Evolutionary conservation across 2,113 vertebrate species (phyloP), one percentile per base, ranked within the genome.

Genomic region (Gavialis gangeticus): DNA sequence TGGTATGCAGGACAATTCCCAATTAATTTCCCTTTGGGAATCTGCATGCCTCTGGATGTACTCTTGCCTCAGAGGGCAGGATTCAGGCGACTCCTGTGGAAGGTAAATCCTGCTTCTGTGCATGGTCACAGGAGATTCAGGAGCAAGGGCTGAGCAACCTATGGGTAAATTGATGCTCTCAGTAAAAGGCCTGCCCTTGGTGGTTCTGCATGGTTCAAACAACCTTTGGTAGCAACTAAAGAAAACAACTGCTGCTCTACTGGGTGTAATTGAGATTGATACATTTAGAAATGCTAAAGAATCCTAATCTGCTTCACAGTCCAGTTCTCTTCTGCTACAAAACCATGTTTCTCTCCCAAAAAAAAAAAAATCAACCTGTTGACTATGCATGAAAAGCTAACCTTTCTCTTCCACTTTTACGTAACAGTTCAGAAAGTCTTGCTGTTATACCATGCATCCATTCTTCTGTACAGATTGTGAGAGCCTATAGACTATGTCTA

Each of bases 141-240:
- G 7, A 10, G 79, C 10, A 17, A 0, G 55, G 25, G 10, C 16
- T 81, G 34, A 66, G 59, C 30, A 16, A 10, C 0, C 0, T 25
- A 15, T 11, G 24, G 16, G 28, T 60, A 25, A 80, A 37, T 12
- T 59, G 83, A 60, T 16, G 12, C n/a, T 54, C 28, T 60, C 37
- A 55, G 60, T 4, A 79, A 90, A 94, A 81, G 3, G 5, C 69
- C 62, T 24, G 46, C 56, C 59, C 3, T 7, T 77, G 30, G 46
- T 66, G 91, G 46, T 46, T 3, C 0, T 0, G 1, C 19, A 55
- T 2, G 87, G 46, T 46, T 7, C 8, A 46, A 46, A 46, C 46
- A 9, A 46, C 46, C 46, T 46, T 46, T 46, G 46, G 46, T 2
- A 22, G 46, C 71, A 77, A 62, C 34, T 75, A 13, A 78, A 75